phyloP scores from a whole-genome alignment of 1,140 invertebrate species.

The Hylaeus anthracinus region DNA sequence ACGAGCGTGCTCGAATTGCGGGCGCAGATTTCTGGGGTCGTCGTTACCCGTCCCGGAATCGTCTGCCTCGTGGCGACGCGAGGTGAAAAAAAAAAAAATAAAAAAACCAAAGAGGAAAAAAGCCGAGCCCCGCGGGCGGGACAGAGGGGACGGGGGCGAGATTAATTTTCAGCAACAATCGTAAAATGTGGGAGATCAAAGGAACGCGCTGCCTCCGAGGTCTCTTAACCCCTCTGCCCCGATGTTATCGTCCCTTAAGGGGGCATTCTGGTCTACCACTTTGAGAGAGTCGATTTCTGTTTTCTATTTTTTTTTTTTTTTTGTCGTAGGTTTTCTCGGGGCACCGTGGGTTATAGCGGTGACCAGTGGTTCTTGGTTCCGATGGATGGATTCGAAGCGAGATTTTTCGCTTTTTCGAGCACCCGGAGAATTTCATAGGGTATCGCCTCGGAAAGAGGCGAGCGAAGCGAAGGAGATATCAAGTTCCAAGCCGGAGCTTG shows the following conservation, averaged over 20 bases:
- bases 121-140: background rate
- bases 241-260: slow-evolving; percentile 23
- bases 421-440: too few relatives aligned
- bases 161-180: slow-evolving; percentile 34
- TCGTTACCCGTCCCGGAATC: background rate
- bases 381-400: too few relatives aligned
- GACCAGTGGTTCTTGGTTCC: too few relatives aligned
- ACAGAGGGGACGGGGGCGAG: background rate
- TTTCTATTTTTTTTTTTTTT: too few relatives aligned
- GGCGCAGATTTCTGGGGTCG: slow-evolving; percentile 3
- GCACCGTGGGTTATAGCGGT: too few relatives aligned
- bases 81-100: background rate
- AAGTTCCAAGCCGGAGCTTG: too few relatives aligned
- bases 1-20: slow-evolving; percentile 6
- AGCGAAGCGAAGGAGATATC: too few relatives aligned
- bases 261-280: too few relatives aligned
- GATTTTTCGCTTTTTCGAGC: too few relatives aligned
- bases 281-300: too few relatives aligned
- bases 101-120: background rate
- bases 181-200: slow-evolving; percentile 30
- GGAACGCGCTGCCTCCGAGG: background rate
- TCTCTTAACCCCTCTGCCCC: background rate
- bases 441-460: too few relatives aligned
- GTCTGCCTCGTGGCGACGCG: background rate
- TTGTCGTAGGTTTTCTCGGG: too few relatives aligned